Evolutionary conservation across 2,888 invertebrate species (phyloP).

Genomic region (Andrena camellia): DNA sequence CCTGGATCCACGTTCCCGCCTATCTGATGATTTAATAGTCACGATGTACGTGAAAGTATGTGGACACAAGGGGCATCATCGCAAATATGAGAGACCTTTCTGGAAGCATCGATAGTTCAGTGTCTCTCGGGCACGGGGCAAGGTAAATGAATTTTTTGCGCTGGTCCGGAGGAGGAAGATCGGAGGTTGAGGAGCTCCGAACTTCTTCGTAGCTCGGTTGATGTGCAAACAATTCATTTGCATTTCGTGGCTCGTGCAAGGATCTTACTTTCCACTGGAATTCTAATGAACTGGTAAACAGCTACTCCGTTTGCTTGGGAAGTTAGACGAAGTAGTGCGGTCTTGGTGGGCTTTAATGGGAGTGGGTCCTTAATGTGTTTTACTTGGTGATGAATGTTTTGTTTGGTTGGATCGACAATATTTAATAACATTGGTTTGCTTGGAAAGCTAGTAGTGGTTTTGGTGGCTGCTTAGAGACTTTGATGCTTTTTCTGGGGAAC

Average conservation of each 20-base stretch:
- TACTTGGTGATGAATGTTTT: background rate
- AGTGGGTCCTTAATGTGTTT: background rate
- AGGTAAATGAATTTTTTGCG: background rate
- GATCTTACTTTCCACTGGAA: background rate
- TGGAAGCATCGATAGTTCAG: background rate
- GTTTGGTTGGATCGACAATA: too few relatives aligned
- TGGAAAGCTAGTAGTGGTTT: too few relatives aligned
- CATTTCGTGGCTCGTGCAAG: background rate
- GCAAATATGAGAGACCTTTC: background rate
- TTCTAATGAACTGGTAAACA: slow-evolving; percentile 9
- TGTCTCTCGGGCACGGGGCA: background rate
- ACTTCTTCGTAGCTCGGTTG: background rate
- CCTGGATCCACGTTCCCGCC: background rate
- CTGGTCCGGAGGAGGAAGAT: background rate
- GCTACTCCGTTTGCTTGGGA: too few relatives aligned
- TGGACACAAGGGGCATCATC: background rate
- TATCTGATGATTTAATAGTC: background rate
- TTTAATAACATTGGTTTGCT: too few relatives aligned
- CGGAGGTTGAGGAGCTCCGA: background rate
- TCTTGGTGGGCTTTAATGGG: background rate
- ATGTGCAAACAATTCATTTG: slow-evolving; percentile 11
- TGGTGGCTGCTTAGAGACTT: too few relatives aligned
- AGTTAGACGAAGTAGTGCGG: background rate
- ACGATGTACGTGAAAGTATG: background rate
- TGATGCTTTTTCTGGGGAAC: too few relatives aligned